Evolutionary conservation across 2,113 vertebrate genomes (phyloP), one percentile per base, ranked within the genome.

Genomic region (Carlito syrichta): DNA sequence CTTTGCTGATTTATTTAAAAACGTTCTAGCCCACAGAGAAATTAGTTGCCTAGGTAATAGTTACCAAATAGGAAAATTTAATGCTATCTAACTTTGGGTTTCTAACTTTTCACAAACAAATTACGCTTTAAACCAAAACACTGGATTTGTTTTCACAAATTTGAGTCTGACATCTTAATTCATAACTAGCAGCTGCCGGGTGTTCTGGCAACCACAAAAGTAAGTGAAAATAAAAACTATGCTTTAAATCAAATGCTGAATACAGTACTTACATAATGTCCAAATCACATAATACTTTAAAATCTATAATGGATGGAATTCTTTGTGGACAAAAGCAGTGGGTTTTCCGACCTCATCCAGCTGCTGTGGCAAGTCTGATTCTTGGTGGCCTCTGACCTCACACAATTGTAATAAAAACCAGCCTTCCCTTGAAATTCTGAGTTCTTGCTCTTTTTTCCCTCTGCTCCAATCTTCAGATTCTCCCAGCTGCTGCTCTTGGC

Each of bases 221-320:
- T 45, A 25, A 86, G 45, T 30, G 60, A 23, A 60, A n/a, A 19
- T 11, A 35, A 50, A 63, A 43, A 56, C 3, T 3, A 50, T 43
- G 12, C 38, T 86, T 94, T 60, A 27, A 73, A 19, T n/a, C 32
- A 6, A 8, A 30, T 10, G 32, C 17, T 3, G 54, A 63, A 20
- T 11, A 4, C 11, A 22, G 6, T 7, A 6, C 35, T 32, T 50
- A 35, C 1, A 8, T 10, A 2, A 3, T 1, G 5, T 23, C 48
- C n/a, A 10, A 8, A 20, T 62, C 32, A 48, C 27, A 13, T 0
- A 11, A 10, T 8, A 20, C 63, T 43, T 23, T 23, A 7, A 66
- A 50, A 22, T 0, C 27, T 82, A 12, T 48, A 8, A 17, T 30
- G 13, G 54, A 17, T 10, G 48, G 27, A 7, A 30, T 52, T 63